Conservation (phyloP, 2,888 invertebrate species). For the Lithodes maja region DNA sequence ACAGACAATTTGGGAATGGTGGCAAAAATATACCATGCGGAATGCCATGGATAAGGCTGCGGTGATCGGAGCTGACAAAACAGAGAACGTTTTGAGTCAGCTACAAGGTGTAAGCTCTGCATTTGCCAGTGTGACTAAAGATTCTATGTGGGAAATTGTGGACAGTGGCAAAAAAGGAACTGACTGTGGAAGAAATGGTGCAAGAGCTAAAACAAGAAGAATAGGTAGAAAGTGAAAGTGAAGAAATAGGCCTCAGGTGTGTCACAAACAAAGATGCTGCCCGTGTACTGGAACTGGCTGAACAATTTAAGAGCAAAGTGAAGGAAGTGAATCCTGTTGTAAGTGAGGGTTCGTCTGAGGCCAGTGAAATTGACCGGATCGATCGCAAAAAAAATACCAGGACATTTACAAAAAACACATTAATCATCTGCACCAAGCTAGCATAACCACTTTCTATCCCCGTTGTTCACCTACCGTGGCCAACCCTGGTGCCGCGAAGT, state of each 20-base stretch:
- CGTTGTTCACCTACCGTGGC: neutral
- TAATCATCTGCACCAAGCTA: neutral
- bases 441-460: neutral
- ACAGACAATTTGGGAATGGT: neutral
- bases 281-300: neutral
- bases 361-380: neutral
- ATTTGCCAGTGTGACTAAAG: neutral
- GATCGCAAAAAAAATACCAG: neutral
- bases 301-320: neutral
- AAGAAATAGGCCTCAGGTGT: neutral
- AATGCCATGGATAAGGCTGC: neutral
- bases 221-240: neutral
- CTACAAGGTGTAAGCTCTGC: conserved; percentile 15
- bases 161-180: neutral
- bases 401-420: neutral
- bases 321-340: neutral
- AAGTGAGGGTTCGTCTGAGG: neutral
- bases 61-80: neutral
- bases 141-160: neutral
- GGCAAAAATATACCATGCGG: neutral
- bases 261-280: neutral
- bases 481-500: neutral
- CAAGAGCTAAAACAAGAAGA: neutral
- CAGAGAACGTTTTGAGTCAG: neutral
- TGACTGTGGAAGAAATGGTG: neutral